Conservation (phyloP, 2,113 vertebrate species). For the Eurypyga helias region DNA sequence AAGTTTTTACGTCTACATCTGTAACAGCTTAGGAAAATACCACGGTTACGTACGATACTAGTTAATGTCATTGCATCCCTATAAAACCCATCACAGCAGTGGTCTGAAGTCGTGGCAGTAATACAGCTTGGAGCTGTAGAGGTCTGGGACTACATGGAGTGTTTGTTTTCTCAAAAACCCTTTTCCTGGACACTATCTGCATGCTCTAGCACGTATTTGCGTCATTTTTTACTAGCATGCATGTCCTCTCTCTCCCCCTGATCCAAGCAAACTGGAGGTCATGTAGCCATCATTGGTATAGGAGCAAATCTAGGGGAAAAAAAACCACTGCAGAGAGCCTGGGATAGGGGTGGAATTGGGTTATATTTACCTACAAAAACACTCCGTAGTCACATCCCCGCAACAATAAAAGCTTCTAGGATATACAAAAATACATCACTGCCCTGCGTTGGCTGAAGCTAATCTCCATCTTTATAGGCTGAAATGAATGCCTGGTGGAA, state of each 20-base stretch:
- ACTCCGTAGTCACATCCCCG: rapidly evolving
- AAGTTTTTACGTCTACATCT: neutral
- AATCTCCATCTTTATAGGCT: neutral
- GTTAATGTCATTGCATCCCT: neutral
- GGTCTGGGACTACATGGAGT: neutral
- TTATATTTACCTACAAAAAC: neutral
- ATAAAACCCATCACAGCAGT: neutral
- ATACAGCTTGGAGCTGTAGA: neutral
- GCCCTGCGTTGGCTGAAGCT: neutral
- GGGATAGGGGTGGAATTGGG: neutral
- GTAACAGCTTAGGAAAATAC: neutral
- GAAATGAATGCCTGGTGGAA: neutral
- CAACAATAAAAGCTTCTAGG: neutral
- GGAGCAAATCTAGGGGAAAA: neutral
- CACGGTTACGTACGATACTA: rapidly evolving
- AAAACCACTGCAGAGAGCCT: neutral
- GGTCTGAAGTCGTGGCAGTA: neutral
- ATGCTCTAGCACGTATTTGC: neutral
- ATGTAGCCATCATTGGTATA: neutral
- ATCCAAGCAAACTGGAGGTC: neutral
- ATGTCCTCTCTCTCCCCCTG: neutral
- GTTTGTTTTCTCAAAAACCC: neutral
- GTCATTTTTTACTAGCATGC: neutral
- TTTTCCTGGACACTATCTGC: neutral
- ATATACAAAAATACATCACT: neutral